Base-by-base conservation (phyloP, 2,797 vertebrate genomes). In the Karalla daura region DNA sequence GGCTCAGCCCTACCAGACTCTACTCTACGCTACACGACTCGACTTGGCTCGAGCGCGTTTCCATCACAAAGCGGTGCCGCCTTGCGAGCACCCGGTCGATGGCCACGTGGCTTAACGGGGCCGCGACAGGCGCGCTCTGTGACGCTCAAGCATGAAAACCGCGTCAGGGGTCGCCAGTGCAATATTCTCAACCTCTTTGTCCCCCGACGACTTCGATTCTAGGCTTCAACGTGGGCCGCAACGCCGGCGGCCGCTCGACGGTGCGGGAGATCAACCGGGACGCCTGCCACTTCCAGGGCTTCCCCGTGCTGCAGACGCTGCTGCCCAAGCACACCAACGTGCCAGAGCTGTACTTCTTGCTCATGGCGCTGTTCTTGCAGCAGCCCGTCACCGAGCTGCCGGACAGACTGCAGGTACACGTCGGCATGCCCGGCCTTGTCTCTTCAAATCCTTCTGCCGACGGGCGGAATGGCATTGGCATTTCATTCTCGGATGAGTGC, bases 401-500 rank as follows among this genome's bases (percentile, higher is more conserved):
- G 9, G 97, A 98, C 91, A 96, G 96, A 90, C 96, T 98, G 89
- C 97, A 99, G 96, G 97, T 98, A 96, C 96, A 96, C 96, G 96
- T 95, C 77, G 94, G 93, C 93, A 92, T 79, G 50, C 66, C 68
- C 67, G 44, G 43, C 41, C 66, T 83, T 82, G 74, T 62, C 70
- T 41, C 20, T 54, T 61, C n/a, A n/a, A n/a, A n/a, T n/a, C n/a
- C 20, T 50, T 64, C 47, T 41, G 17, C 27, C 40, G 6, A 45
- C 36, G 21, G 18, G 24, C 13, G 27, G 30, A 24, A 13, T 14
- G 17, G 11, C n/a, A 18, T 47, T 20, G 10, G 18, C 10, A 15
- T 17, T 23, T 33, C 12, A 30, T 17, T 40, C 8, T 23, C 8
- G 23, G n/a, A 49, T 52, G 0, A 33, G n/a, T 52, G 24, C 17